Evolutionary conservation across 2,113 vertebrate species (phyloP).

Genomic region (Pseudolaguvia tuberculata): DNA sequence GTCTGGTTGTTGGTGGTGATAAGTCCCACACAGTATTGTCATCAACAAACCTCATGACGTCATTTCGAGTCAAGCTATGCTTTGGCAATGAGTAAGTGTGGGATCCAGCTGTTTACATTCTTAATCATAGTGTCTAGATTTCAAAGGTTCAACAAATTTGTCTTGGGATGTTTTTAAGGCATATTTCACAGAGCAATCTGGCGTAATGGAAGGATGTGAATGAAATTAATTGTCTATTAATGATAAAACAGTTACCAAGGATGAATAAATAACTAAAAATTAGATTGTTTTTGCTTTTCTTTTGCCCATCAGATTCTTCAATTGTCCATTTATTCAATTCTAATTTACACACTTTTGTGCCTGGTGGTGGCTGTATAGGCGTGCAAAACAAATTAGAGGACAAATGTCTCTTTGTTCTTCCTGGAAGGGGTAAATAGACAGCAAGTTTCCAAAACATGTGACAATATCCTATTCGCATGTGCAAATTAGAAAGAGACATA

Average conservation of each 20-base stretch:
- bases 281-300: not conserved
- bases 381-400: slow-evolving; percentile 5
- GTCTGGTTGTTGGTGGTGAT: not conserved
- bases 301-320: not conserved
- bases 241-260: not conserved
- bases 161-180: not conserved
- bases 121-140: slow-evolving; percentile 5
- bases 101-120: not conserved
- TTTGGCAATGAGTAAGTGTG: not conserved
- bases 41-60: slow-evolving; percentile 5
- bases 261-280: not conserved
- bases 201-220: not conserved
- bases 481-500: not conserved
- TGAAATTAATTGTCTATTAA: not conserved
- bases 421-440: not conserved
- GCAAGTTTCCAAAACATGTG: not conserved
- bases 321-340: not conserved
- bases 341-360: not conserved
- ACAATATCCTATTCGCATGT: not conserved
- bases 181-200: not conserved
- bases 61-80: not conserved
- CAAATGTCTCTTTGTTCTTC: slow-evolving; percentile 3
- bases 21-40: not conserved
- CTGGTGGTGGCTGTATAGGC: not conserved
- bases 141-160: not conserved